Evolutionary conservation across 2,113 vertebrate species (phyloP).

Genomic region (Calypte anna): DNA sequence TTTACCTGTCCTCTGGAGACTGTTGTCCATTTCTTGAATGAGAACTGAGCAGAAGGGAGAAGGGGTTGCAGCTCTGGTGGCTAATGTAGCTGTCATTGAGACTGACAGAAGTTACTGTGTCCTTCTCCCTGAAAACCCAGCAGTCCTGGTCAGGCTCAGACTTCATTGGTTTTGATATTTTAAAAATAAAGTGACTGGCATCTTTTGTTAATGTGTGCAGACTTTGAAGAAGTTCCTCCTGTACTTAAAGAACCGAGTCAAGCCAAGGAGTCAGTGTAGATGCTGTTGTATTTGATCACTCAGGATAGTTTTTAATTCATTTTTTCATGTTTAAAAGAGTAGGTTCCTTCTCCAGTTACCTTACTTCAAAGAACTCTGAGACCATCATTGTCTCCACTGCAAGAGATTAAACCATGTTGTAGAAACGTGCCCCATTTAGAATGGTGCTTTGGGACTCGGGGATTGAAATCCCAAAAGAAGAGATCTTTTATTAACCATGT

Average conservation of each 20-base stretch:
- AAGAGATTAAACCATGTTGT: background rate
- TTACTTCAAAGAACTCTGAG: background rate
- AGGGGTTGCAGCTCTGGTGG: background rate
- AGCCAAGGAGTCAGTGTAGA: background rate
- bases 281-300: background rate
- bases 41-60: background rate
- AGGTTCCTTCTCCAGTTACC: background rate
- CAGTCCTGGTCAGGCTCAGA: background rate
- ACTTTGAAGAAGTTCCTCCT: background rate
- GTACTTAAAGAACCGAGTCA: background rate
- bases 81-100: background rate
- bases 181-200: constrained; percentile 27
- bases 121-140: background rate
- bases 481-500: background rate
- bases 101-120: constrained; percentile 11
- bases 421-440: background rate
- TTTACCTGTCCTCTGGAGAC: background rate
- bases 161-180: constrained; percentile 22
- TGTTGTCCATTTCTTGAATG: background rate
- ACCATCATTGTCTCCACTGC: background rate
- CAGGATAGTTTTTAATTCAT: background rate
- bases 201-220: background rate
- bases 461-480: background rate
- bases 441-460: background rate
- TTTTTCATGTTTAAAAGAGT: background rate